Evolutionary conservation across 2,113 vertebrate genomes (phyloP).

Genomic region (Puma concolor): DNA sequence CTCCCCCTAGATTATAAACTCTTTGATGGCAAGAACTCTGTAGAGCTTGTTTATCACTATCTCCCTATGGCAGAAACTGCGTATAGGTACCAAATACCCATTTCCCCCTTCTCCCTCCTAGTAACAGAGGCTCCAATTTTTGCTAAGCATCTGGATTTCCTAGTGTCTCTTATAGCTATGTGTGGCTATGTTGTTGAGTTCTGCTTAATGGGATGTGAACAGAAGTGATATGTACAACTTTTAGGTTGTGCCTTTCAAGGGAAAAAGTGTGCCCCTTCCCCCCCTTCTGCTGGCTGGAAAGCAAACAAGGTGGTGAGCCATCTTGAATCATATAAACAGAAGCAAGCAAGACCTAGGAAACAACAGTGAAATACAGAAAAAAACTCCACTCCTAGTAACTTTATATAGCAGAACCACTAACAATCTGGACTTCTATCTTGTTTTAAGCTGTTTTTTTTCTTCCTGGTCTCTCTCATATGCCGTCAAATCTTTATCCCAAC

Average conservation of each 20-base stretch:
- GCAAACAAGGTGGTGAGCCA: not conserved
- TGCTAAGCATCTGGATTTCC: not conserved
- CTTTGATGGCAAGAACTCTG: not conserved
- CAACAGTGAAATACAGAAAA: not conserved
- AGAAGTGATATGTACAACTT: not conserved
- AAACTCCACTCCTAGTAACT: not conserved
- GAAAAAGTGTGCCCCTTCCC: not conserved
- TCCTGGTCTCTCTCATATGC: not conserved
- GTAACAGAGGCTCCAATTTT: not conserved
- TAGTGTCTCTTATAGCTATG: not conserved
- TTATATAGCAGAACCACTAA: not conserved
- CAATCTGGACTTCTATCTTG: not conserved
- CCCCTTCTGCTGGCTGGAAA: not conserved
- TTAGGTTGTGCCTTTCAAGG: not conserved
- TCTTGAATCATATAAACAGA: not conserved
- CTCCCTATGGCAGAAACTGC: not conserved
- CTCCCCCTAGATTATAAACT: not conserved
- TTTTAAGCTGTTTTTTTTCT: not conserved
- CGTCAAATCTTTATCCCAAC: not conserved
- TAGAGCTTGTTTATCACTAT: not conserved
- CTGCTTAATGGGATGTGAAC: not conserved
- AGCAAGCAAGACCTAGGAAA: not conserved
- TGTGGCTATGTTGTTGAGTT: not conserved
- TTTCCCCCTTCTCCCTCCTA: not conserved
- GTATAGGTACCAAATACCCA: not conserved